Percentiles rank a stretch among this genome's conserved stretches.
Evolutionary conservation across 2,113 vertebrate genomes (phyloP).

Genomic region (Tenebrosternarchus preto): DNA sequence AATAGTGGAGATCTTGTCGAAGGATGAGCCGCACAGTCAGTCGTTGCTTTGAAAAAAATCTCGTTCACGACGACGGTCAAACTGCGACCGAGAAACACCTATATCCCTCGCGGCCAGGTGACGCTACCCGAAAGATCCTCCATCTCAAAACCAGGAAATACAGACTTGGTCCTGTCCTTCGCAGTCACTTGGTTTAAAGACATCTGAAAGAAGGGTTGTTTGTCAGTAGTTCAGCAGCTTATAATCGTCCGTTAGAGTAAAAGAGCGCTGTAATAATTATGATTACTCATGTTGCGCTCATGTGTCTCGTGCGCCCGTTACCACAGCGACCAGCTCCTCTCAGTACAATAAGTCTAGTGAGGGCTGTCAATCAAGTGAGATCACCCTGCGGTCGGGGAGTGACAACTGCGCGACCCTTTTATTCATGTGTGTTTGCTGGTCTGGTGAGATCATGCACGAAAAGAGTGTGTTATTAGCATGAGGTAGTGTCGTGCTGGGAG

Average conservation of each 20-base stretch:
- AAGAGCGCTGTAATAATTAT: not conserved
- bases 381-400: constrained; percentile 48
- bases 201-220: not conserved
- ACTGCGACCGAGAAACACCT: constrained; percentile 48
- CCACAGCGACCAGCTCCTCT: constrained; percentile 4
- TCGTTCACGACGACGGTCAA: constrained; percentile 59
- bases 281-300: constrained; percentile 25
- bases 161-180: not conserved
- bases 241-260: not conserved
- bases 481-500: not conserved
- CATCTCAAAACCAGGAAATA: not conserved
- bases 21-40: constrained; percentile 19
- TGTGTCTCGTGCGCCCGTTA: not conserved
- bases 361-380: constrained; percentile 66
- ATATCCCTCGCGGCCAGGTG: constrained; percentile 55
- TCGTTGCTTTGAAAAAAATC: constrained; percentile 56
- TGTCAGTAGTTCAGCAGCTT: not conserved
- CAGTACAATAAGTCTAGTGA: constrained; percentile 61
- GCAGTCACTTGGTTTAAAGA: not conserved
- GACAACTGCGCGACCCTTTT: constrained; percentile 51
- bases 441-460: constrained; percentile 53
- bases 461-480: constrained; percentile 21
- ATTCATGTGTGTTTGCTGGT: constrained; percentile 56
- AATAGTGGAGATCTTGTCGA: not conserved
- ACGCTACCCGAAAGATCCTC: constrained; percentile 23